These are phyloP conservation scores for Centroberyx gerrardi DNA, from an alignment of 2,797 vertebrate species.

Conservation along the genomic window DNA sequence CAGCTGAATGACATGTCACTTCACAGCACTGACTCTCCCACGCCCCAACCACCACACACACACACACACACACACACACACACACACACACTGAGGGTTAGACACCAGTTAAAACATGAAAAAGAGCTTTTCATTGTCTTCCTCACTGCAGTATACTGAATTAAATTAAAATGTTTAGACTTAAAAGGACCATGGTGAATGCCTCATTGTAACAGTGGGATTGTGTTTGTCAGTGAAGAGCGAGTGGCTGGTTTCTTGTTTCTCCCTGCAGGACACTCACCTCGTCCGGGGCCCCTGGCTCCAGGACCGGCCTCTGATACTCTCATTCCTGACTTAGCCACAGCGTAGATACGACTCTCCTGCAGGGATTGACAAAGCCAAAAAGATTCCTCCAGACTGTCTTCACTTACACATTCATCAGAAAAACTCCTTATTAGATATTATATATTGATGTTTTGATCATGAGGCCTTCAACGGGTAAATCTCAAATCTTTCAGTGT, in stretches of 20 bases:
- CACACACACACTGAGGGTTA: not conserved
- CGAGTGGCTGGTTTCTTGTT: not conserved
- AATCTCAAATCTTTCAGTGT: too few relatives aligned
- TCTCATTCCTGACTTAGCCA: conserved; percentile 94
- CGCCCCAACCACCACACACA: conserved; percentile 27
- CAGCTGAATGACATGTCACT: conserved; percentile 63
- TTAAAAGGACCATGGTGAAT: not conserved
- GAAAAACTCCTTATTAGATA: not conserved
- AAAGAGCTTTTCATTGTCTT: not conserved
- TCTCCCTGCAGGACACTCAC: conserved; percentile 78
- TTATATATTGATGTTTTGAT: not conserved
- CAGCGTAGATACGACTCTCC: conserved; percentile 96
- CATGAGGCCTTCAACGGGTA: not conserved
- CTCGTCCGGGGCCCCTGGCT: conserved; percentile 79
- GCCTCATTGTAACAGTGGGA: not conserved
- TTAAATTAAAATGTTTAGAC: not conserved
- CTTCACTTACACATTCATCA: not conserved
- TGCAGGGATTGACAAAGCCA: conserved; percentile 70
- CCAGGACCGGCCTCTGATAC: conserved; percentile 87
- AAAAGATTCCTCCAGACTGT: not conserved
- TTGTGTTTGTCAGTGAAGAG: conserved; percentile 5
- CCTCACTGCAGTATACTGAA: not conserved
- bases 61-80: conserved; percentile 18
- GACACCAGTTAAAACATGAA: not conserved
- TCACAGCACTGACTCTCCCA: conserved; percentile 42